Evolutionary conservation across 2,113 vertebrate species (phyloP).

Genomic region (Microtus ochrogaster): DNA sequence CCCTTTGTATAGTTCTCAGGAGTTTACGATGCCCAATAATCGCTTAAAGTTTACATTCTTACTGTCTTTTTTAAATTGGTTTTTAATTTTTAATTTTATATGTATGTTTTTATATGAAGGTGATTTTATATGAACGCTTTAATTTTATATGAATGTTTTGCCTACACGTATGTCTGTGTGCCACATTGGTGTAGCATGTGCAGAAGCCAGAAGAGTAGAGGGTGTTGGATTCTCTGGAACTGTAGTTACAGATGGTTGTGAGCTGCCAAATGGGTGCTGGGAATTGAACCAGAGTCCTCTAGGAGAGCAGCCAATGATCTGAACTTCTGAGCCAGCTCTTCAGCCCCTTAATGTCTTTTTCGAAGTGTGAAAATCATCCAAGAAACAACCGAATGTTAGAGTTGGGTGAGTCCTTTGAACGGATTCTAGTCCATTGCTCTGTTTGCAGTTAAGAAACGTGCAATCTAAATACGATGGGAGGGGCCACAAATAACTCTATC

Average conservation of each 20-base stretch:
- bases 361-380: slow-evolving; percentile 35
- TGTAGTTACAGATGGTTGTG: background rate
- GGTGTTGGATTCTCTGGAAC: background rate
- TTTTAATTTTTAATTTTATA: background rate
- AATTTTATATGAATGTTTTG: background rate
- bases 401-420: background rate
- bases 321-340: background rate
- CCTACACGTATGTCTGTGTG: background rate
- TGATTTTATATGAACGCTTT: background rate
- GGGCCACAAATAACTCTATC: background rate
- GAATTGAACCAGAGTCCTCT: background rate
- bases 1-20: background rate
- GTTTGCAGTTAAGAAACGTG: background rate
- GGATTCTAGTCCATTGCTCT: background rate
- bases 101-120: no score
- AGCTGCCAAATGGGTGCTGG: background rate
- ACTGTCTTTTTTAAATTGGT: background rate
- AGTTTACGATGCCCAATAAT: background rate
- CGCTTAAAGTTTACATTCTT: background rate
- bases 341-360: background rate
- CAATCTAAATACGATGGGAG: background rate
- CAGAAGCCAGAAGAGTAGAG: background rate
- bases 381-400: slow-evolving; percentile 1
- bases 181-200: background rate
- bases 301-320: background rate